Evolutionary conservation across 2,113 vertebrate species (phyloP).

Genomic region (Thymallus thymallus): DNA sequence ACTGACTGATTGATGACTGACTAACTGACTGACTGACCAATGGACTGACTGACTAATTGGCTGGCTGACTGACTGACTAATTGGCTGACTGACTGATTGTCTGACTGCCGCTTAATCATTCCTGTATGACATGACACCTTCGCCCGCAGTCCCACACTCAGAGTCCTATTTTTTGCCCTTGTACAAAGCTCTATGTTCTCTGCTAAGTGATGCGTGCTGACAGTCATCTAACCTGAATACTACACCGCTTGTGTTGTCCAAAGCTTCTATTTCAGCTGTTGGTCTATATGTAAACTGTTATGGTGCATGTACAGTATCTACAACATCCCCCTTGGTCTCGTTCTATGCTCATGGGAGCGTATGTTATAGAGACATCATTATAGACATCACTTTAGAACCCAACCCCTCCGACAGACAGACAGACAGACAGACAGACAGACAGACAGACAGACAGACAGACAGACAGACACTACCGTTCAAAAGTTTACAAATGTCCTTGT

Average conservation of each 20-base stretch:
- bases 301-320: not conserved
- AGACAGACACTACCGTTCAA: no score
- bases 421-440: no score
- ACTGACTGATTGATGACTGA: no score
- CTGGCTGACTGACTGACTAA: no score
- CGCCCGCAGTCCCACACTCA: not conserved
- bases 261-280: not conserved
- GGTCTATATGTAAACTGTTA: not conserved
- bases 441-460: no score
- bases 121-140: not conserved
- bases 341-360: not conserved
- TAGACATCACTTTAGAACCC: no score
- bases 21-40: not conserved
- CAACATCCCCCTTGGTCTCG: not conserved
- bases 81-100: not conserved
- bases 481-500: no score
- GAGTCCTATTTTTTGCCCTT: not conserved
- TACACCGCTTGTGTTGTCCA: not conserved
- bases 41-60: not conserved
- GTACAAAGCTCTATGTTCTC: constrained; percentile 5
- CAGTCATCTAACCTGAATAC: constrained; percentile 8
- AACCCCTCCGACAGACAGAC: no score
- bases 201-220: not conserved
- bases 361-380: not conserved
- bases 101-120: not conserved